Percentiles rank a stretch among this genome's conserved stretches.
phyloP scores from a whole-genome alignment of 1,140 invertebrate genomes.

The Drosophila rufa region DNA sequence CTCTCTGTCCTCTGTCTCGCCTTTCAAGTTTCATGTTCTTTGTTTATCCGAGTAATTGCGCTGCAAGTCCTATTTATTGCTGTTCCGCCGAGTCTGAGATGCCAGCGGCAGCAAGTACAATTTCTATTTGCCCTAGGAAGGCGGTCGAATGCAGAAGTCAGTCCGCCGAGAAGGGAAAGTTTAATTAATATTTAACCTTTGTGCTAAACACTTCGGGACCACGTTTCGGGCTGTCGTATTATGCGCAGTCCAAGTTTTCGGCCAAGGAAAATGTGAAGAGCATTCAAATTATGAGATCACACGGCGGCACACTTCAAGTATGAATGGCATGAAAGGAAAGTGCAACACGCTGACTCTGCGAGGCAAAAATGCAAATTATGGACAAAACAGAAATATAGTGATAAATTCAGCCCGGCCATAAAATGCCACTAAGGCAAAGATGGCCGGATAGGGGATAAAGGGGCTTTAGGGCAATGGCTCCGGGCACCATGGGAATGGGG shows the following conservation, averaged over 20 bases:
- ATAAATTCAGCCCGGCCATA: slow-evolving; percentile 59
- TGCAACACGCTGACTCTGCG: slow-evolving; percentile 51
- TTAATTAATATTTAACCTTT: slow-evolving; percentile 79
- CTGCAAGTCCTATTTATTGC: slow-evolving; percentile 45
- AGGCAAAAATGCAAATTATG: slow-evolving; percentile 56
- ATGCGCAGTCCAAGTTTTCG: slow-evolving; percentile 34
- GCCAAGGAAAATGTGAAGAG: slow-evolving; percentile 26
- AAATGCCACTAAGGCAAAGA: slow-evolving; percentile 56
- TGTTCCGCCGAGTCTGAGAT: slow-evolving; percentile 30
- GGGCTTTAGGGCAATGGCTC: not conserved
- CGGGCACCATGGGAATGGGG: not conserved
- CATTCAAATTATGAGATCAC: slow-evolving; percentile 50
- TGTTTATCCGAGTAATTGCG: slow-evolving; percentile 22
- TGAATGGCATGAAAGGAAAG: slow-evolving; percentile 65
- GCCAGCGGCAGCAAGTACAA: slow-evolving; percentile 27
- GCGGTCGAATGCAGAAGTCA: slow-evolving; percentile 42
- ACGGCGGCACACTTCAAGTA: slow-evolving; percentile 62
- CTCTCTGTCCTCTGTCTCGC: no score
- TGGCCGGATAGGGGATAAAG: not conserved
- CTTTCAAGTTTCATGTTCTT: slow-evolving; percentile 3
- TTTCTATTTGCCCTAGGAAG: slow-evolving; percentile 37
- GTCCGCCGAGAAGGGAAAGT: slow-evolving; percentile 45
- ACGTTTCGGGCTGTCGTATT: slow-evolving; percentile 12
- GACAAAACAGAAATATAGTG: slow-evolving; percentile 19
- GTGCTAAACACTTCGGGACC: slow-evolving; percentile 56